Conservation (phyloP, 2,113 vertebrate genomes). For the Mustelus asterias region DNA sequence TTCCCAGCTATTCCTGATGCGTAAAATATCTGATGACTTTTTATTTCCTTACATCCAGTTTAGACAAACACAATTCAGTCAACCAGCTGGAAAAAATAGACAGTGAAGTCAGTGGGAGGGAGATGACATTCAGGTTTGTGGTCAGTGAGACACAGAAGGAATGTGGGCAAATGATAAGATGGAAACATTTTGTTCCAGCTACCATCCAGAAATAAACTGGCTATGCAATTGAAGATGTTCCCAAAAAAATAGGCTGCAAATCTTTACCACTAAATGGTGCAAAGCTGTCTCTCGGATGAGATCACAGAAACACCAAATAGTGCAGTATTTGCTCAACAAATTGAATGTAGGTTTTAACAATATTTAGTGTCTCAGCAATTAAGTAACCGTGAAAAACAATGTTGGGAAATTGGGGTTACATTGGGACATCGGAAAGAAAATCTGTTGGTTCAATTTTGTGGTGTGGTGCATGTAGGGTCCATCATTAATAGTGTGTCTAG, state of each 20-base stretch:
- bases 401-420: not conserved
- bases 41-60: not conserved
- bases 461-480: not conserved
- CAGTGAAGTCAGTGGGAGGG: not conserved
- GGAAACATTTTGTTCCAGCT: not conserved
- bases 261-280: not conserved
- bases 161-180: not conserved
- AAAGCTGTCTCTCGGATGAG: constrained; percentile 10
- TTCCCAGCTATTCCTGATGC: not conserved
- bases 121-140: not conserved
- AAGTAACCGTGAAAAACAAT: not conserved
- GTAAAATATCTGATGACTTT: not conserved
- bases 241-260: not conserved
- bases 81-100: not conserved
- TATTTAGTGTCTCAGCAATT: not conserved
- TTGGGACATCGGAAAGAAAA: not conserved
- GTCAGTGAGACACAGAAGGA: not conserved
- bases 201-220: not conserved
- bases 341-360: not conserved
- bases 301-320: not conserved
- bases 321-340: not conserved
- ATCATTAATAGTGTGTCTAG: not conserved
- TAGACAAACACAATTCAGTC: not conserved
- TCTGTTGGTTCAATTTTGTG: not conserved
- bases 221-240: not conserved